Conservation (phyloP, 2,113 vertebrate genomes). For the Tor tambroides region DNA sequence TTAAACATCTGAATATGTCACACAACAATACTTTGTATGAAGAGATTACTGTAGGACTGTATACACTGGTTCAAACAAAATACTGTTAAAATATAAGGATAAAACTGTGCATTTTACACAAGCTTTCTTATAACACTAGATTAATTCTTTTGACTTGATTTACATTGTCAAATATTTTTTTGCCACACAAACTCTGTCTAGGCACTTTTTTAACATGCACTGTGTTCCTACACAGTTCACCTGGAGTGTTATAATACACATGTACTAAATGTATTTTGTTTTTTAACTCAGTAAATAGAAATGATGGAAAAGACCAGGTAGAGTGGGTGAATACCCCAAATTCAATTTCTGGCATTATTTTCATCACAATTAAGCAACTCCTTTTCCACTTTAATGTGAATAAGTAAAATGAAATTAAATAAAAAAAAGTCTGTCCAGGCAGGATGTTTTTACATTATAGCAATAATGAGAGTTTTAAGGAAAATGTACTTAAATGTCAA, state of each 20-base stretch:
- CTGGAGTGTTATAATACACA: background rate
- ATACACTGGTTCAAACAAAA: constrained; percentile 38
- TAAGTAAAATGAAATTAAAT: background rate
- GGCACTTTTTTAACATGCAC: constrained; percentile 68
- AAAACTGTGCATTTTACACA: constrained; percentile 34
- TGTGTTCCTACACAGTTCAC: constrained; percentile 17
- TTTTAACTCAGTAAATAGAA: background rate
- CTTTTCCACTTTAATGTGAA: background rate
- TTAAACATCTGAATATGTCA: background rate
- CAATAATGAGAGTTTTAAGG: background rate
- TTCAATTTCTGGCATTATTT: background rate
- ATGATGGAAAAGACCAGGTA: background rate
- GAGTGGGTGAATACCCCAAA: background rate
- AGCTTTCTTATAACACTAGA: background rate
- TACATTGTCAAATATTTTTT: constrained; percentile 57
- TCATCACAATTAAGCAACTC: constrained; percentile 2
- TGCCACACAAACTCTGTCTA: constrained; percentile 64
- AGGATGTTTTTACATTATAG: background rate
- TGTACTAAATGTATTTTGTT: background rate
- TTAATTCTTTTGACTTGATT: background rate
- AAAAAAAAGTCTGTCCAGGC: too few relatives aligned
- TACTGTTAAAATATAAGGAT: constrained; percentile 41
- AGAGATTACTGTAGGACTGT: background rate
- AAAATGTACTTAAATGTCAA: background rate
- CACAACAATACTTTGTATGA: background rate